Percentiles rank a stretch among this genome's conserved stretches.
These are phyloP conservation scores for Drosophila rufa DNA, from an alignment of 1,140 invertebrate genomes.

Conservation along the genomic window DNA sequence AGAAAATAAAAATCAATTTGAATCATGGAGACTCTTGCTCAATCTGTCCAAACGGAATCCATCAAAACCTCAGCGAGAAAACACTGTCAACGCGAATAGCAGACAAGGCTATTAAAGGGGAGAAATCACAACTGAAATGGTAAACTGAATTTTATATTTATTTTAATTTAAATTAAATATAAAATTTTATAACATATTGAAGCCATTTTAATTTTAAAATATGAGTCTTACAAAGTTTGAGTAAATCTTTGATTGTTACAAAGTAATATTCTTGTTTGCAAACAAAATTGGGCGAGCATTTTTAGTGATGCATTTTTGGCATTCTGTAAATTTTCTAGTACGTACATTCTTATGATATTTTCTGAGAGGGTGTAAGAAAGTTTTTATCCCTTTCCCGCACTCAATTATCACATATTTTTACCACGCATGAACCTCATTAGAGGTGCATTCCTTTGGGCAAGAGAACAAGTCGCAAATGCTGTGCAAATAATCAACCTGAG, in stretches of 20 bases:
- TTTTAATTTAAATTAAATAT: not conserved
- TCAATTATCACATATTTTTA: slow-evolving; percentile 38
- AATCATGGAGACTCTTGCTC: slow-evolving; percentile 16
- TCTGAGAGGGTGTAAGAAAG: not conserved
- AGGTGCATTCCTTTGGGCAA: slow-evolving; percentile 1
- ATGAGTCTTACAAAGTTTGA: not conserved
- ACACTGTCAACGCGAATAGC: slow-evolving; percentile 24
- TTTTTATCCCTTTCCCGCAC: not conserved
- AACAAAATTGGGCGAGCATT: not conserved
- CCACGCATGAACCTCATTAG: slow-evolving; percentile 29
- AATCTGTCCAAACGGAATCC: slow-evolving; percentile 38
- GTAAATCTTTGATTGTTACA: too few relatives aligned
- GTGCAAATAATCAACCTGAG: slow-evolving; percentile 68
- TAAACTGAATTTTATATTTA: not conserved
- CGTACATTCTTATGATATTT: not conserved
- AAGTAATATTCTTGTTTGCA: not conserved
- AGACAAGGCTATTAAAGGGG: slow-evolving; percentile 10
- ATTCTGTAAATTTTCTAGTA: too few relatives aligned
- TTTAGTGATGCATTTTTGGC: too few relatives aligned
- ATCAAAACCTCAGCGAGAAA: slow-evolving; percentile 40
- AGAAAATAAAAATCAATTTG: slow-evolving; percentile 37
- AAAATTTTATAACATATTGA: too few relatives aligned
- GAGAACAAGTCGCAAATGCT: slow-evolving; percentile 23
- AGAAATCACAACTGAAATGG: not conserved
- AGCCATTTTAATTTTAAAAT: too few relatives aligned